A percentile compares a stretch with the other conserved stretches of the same genome.
Conservation (phyloP, 2,113 vertebrate species). For the Calidris pugnax region DNA sequence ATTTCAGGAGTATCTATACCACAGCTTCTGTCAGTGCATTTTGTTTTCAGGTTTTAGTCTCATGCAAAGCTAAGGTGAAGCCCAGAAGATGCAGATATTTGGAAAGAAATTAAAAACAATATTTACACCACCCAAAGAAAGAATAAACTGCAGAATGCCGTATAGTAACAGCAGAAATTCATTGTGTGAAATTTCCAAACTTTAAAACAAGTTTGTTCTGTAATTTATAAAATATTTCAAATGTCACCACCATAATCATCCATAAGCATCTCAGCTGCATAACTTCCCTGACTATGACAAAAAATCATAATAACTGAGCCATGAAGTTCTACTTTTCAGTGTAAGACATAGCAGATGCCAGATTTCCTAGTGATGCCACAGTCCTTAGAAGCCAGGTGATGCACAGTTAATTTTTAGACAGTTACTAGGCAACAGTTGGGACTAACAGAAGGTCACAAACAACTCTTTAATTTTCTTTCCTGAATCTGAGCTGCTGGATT, state of each 20-base stretch:
- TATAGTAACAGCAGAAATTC: not conserved
- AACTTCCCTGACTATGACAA: not conserved
- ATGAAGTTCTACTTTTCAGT: not conserved
- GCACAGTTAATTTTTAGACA: conserved; percentile 53
- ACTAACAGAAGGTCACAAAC: conserved; percentile 24
- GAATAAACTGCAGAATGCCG: not conserved
- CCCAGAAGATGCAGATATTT: not conserved
- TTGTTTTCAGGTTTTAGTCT: not conserved
- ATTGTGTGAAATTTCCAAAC: not conserved
- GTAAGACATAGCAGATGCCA: not conserved
- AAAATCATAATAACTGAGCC: not conserved
- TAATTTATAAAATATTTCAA: not conserved
- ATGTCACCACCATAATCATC: not conserved
- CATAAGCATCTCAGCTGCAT: not conserved
- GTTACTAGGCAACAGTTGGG: conserved; percentile 62
- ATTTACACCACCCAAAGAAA: not conserved
- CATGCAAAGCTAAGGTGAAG: not conserved
- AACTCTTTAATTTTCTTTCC: conserved; percentile 8
- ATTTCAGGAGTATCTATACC: not conserved
- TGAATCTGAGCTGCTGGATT: not conserved
- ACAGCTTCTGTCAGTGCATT: not conserved
- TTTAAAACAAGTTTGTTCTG: not conserved
- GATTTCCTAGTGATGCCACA: not conserved
- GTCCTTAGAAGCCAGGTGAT: conserved; percentile 52
- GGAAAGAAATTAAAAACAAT: not conserved